These are phyloP conservation scores for Tapera naevia DNA, from an alignment of 2,797 vertebrate genomes.

Conservation along the genomic window DNA sequence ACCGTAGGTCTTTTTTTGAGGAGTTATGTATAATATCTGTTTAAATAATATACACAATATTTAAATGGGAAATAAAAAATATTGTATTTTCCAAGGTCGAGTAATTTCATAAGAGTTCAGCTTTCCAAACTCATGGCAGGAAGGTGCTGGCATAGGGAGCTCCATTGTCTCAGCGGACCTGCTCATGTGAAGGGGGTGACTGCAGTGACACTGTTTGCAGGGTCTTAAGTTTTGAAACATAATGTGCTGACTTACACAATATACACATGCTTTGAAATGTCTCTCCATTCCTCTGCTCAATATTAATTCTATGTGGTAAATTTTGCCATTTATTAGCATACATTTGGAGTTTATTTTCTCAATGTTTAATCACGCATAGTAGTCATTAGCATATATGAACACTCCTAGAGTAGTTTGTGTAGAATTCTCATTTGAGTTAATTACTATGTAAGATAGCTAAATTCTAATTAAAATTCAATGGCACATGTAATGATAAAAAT, in stretches of 20 bases:
- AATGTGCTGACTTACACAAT: not conserved
- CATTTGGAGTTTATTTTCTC: slow-evolving; percentile 60
- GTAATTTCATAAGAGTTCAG: not conserved
- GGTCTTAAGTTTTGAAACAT: not conserved
- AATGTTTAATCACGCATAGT: slow-evolving; percentile 52
- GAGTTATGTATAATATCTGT: not conserved
- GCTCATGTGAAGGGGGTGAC: not conserved
- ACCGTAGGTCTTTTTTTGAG: accelerated
- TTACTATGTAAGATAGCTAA: slow-evolving; percentile 63
- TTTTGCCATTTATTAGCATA: slow-evolving; percentile 65
- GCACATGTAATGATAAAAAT: slow-evolving; percentile 65
- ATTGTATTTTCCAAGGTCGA: not conserved
- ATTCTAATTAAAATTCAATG: slow-evolving; percentile 71
- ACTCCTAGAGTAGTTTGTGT: slow-evolving; percentile 48
- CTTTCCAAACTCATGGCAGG: not conserved
- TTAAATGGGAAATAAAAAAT: not conserved
- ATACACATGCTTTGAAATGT: not conserved
- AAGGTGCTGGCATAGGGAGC: not conserved
- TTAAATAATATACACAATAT: not conserved
- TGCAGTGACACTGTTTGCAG: not conserved
- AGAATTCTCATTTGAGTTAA: slow-evolving; percentile 65
- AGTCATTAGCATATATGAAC: slow-evolving; percentile 66
- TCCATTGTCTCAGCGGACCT: not conserved
- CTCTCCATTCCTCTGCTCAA: not conserved
- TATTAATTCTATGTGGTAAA: slow-evolving; percentile 39